phyloP scores from a whole-genome alignment of 2,113 vertebrate genomes.

The Protomyctophum bolini region DNA sequence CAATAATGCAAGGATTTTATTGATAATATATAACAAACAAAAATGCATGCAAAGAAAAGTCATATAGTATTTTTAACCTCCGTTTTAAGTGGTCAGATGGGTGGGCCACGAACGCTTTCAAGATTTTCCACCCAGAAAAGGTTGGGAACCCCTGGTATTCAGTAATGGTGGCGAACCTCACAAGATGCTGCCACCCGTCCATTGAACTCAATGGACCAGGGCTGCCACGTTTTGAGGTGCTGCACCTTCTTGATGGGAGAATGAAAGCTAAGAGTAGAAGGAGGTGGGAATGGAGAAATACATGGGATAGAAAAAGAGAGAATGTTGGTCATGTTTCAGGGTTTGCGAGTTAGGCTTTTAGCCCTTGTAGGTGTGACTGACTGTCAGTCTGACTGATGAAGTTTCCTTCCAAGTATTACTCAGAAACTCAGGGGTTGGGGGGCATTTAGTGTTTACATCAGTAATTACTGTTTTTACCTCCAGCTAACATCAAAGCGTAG shows the following conservation, averaged over 20 bases:
- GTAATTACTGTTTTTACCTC: constrained; percentile 80
- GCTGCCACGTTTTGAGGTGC: no score
- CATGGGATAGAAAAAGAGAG: no score
- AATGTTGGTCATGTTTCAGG: no score
- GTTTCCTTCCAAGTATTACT: constrained; percentile 53
- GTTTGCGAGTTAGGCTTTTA: background rate
- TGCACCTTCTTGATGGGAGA: no score
- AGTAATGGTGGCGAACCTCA: no score
- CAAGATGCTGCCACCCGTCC: no score
- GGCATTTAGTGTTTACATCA: constrained; percentile 63
- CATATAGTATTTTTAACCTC: constrained; percentile 19
- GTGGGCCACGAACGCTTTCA: background rate
- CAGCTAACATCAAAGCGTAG: constrained; percentile 78
- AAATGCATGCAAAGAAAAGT: constrained; percentile 9
- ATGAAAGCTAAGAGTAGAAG: no score
- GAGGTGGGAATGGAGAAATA: no score
- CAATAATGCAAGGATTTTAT: no score
- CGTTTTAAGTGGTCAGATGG: background rate
- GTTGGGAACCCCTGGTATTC: no score
- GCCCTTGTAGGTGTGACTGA: constrained; percentile 49
- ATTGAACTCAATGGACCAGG: no score
- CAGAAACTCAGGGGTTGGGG: constrained; percentile 49
- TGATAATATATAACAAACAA: background rate
- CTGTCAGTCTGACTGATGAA: constrained; percentile 50
- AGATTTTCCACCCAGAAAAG: no score